Evolutionary conservation across 2,797 vertebrate genomes (phyloP), one percentile per base, ranked within the genome.

Genomic region (Siniperca obscura): DNA sequence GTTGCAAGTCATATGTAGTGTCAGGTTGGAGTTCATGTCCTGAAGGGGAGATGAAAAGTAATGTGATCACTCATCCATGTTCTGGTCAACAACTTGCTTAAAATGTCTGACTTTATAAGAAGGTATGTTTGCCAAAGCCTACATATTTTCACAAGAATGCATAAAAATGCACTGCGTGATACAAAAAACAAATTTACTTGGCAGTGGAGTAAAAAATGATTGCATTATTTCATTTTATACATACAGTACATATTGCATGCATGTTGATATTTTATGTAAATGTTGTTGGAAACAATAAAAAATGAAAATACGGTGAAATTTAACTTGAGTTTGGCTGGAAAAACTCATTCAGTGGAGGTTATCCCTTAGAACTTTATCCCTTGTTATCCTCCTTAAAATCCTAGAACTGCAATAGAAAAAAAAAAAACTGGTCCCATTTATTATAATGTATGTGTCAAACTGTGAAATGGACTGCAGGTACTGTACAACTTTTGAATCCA

Each of bases 1-100:
- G 78, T 80, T 84, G 78, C 52, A 70, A 64, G 59, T 89, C 82
- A 90, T 78, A 72, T 42, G 60, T 42, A 68, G 78, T 82, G 90
- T 90, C 85, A 81, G 73, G 84, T 64, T 78, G 68, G 72, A 82
- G 83, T 76, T 80, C n/a, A 38, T 36, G 76, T 76, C 80, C 83
- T 70, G 56, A 17, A 84, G 83, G 74, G 48, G 22, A 55, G 53
- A 82, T 44, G 76, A 70, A 78, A 78, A 74, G 70, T 70, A 72
- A 80, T 53, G 62, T 55, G 74, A 82, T 77, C 81, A 11, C 77
- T 85, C 86, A 79, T 60, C 73, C 62, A 42, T 82, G 88, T 44
- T 74, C 19, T n/a, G 81, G 61, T 78, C 84, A 78, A 77, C 64
- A 82, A 64, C 30, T 19, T 36, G 44, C 59, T 70, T 10, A n/a